A percentile compares a stretch with the other conserved stretches of the same genome.
phyloP scores from a whole-genome alignment of 2,888 invertebrate species.

The Cosmia trapezina region DNA sequence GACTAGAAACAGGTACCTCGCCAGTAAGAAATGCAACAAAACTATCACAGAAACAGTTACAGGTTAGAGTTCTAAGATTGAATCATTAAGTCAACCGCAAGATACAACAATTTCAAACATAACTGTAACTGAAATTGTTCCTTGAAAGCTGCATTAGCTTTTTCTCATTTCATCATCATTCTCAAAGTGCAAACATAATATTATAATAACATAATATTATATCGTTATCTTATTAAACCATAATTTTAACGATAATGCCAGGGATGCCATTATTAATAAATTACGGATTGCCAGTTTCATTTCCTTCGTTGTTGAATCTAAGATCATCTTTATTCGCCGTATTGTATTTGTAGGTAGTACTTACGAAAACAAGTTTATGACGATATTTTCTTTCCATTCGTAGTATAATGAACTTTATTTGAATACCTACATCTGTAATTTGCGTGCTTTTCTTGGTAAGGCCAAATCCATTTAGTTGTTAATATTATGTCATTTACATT shows the following conservation, averaged over 20 bases:
- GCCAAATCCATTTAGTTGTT: slow-evolving; percentile 34
- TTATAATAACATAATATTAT: background rate
- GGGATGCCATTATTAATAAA: slow-evolving; percentile 24
- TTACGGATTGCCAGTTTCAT: slow-evolving; percentile 15
- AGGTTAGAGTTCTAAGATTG: background rate
- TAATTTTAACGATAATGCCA: slow-evolving; percentile 28
- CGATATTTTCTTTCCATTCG: background rate
- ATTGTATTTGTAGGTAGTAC: no score
- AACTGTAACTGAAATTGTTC: slow-evolving; percentile 8
- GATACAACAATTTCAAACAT: slow-evolving; percentile 4
- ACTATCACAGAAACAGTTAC: background rate
- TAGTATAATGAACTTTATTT: background rate
- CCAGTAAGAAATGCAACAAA: background rate
- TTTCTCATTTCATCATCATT: background rate
- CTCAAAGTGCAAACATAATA: slow-evolving; percentile 1
- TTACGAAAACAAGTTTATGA: slow-evolving; percentile 6
- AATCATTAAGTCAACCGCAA: background rate
- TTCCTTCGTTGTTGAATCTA: slow-evolving; percentile 27
- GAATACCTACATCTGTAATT: slow-evolving; percentile 8
- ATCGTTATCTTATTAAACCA: slow-evolving; percentile 23
- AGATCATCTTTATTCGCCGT: slow-evolving; percentile 19
- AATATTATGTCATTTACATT: slow-evolving; percentile 31
- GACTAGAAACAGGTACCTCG: background rate
- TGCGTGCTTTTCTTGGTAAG: slow-evolving; percentile 6
- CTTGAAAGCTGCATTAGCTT: slow-evolving; percentile 7